These are phyloP conservation scores for Stictonetta naevosa DNA, from an alignment of 2,113 vertebrate species.

Conservation along the genomic window DNA sequence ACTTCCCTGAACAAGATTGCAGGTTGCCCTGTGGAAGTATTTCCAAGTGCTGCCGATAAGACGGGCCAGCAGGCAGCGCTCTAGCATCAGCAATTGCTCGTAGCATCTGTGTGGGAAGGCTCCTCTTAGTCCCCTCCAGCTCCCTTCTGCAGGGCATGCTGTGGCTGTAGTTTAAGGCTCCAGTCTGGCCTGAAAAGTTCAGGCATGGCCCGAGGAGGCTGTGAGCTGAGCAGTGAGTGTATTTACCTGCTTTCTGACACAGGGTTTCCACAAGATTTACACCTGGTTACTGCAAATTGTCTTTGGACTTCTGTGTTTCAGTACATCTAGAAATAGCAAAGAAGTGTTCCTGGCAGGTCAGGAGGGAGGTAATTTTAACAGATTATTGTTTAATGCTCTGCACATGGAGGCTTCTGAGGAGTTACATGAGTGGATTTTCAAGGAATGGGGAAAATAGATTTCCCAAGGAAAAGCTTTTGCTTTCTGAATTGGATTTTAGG, in stretches of 20 bases:
- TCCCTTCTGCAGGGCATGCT: background rate
- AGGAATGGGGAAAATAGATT: background rate
- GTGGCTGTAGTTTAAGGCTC: background rate
- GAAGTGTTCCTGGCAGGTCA: background rate
- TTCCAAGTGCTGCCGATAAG: background rate
- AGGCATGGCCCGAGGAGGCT: background rate
- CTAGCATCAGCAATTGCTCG: background rate
- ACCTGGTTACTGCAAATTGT: background rate
- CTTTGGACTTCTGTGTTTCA: background rate
- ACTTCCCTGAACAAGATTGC: background rate
- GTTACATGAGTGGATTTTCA: background rate
- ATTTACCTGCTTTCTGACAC: background rate
- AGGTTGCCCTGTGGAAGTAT: background rate
- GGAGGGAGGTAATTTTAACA: background rate
- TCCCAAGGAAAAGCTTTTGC: background rate
- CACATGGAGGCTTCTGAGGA: background rate
- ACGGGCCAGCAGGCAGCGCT: constrained; percentile 49
- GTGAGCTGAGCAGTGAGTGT: background rate
- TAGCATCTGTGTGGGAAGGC: background rate
- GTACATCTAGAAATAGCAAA: background rate
- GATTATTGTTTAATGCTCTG: background rate
- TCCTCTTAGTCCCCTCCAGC: background rate
- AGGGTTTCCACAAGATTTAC: background rate
- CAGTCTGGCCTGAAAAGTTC: background rate
- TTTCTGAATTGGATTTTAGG: background rate